Base-by-base conservation (phyloP, 1,140 invertebrate genomes). In the Nasonia longicornis region DNA sequence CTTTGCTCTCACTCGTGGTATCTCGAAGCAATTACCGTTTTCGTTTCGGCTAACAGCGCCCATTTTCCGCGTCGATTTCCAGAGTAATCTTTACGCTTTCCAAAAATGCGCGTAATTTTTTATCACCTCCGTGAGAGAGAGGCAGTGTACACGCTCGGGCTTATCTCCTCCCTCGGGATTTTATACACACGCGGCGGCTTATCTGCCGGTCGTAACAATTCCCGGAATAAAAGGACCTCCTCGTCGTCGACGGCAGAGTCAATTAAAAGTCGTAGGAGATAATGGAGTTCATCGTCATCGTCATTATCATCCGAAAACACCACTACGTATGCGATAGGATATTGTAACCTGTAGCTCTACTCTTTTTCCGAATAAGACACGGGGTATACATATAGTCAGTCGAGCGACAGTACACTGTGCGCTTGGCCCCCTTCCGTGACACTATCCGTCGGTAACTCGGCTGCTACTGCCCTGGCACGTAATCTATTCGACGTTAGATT, bases 31-130 rank as follows among this genome's bases (percentile, higher is more conserved):
- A 90, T 90, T 89, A 89, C 88, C 85, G 48, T 16, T 31, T 88
- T 89, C 89, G 87, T 89, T 89, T 88, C 89, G 88, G 87, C 6
- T 89, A 90, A 89, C 89, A 88, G 89, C 89, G 87, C 87, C 88
- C 89, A 89, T 89, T 90, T 89, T 89, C 52, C 52, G 6, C 52
- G 52, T 58, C 52, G 52, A 58, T 58, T 58, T 58, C 20, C 52
- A 16, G 16, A 20, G 6, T 20, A 20, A 58, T 58, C n/a, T 58
- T 58, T 58, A 58, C 52, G 52, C 52, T 58, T 58, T 58, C 52
- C 52, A 58, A 58, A 58, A 58, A 58, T 58, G 52, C 16, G 20
- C 20, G 52, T 58, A 58, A 58, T 58, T 58, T 58, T 58, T 58
- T 58, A 58, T 58, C 20, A n/a, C 52, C 42, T 48, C 38, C 12